phyloP scores from a whole-genome alignment of 2,113 vertebrate genomes.

The Phrynocephalus versicolor region DNA sequence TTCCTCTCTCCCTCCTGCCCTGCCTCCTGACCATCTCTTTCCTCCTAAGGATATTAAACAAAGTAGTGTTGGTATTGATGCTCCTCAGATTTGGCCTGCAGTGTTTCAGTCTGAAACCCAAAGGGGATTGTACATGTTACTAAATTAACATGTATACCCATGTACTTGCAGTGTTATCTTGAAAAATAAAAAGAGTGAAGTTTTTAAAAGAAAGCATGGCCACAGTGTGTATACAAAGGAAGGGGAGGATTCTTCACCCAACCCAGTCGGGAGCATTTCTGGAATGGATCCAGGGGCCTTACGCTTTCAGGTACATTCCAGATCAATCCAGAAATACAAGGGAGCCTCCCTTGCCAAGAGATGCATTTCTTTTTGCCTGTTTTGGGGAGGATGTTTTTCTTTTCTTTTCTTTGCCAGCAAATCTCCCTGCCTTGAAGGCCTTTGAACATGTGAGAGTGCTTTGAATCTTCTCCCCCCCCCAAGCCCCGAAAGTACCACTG shows the following conservation, averaged over 20 bases:
- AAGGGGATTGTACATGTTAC: background rate
- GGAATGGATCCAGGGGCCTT: background rate
- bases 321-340: background rate
- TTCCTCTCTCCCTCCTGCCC: background rate
- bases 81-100: constrained; percentile 57
- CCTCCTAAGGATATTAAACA: constrained; percentile 52
- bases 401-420: background rate
- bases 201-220: background rate
- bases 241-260: background rate
- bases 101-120: constrained; percentile 58
- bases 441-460: constrained; percentile 5
- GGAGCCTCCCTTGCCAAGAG: background rate
- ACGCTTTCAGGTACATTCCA: background rate
- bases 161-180: background rate
- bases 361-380: background rate
- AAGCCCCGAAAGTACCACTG: background rate
- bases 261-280: background rate
- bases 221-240: constrained; percentile 7
- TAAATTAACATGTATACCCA: background rate
- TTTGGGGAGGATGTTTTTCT: background rate
- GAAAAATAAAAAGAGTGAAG: constrained; percentile 7
- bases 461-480: background rate
- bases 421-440: constrained; percentile 7
- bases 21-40: constrained; percentile 27
- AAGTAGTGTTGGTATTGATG: constrained; percentile 55